Evolutionary conservation across 2,888 invertebrate species (phyloP).

Genomic region (Mayetiola destructor): DNA sequence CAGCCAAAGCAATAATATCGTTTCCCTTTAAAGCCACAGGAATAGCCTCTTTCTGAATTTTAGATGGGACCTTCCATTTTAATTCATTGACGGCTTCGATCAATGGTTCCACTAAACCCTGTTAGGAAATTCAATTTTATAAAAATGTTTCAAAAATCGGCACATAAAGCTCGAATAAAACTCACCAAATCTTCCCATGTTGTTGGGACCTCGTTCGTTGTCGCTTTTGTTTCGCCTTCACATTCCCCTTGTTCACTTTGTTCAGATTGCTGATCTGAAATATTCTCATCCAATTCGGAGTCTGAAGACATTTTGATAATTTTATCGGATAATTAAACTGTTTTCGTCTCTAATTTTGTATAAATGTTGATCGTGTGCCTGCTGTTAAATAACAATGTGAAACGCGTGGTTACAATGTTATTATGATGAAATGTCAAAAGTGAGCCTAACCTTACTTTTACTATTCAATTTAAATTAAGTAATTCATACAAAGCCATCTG

Average conservation of each 20-base stretch:
- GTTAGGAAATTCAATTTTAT: constrained; percentile 20
- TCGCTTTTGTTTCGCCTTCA: neutral
- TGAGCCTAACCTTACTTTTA: neutral
- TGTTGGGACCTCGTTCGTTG: constrained; percentile 24
- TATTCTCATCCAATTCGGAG: neutral
- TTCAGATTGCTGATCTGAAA: neutral
- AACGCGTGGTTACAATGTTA: neutral
- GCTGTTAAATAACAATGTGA: neutral
- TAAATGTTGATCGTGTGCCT: neutral
- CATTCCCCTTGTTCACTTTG: neutral
- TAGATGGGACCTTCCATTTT: constrained; percentile 89
- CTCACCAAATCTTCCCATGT: constrained; percentile 49
- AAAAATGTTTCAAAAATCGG: neutral
- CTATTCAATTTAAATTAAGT: too few relatives aligned
- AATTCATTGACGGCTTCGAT: constrained; percentile 82
- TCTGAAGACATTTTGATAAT: neutral
- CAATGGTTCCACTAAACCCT: constrained; percentile 83
- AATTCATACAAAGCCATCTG: too few relatives aligned
- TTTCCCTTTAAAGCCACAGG: constrained; percentile 80
- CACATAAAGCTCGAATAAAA: constrained; percentile 15
- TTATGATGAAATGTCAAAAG: neutral
- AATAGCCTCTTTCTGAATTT: constrained; percentile 88
- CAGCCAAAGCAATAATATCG: constrained; percentile 49
- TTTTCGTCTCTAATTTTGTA: neutral
- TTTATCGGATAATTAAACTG: too few relatives aligned